phyloP scores from a whole-genome alignment of 2,113 vertebrate genomes.

The Cranoglanis bouderius region DNA sequence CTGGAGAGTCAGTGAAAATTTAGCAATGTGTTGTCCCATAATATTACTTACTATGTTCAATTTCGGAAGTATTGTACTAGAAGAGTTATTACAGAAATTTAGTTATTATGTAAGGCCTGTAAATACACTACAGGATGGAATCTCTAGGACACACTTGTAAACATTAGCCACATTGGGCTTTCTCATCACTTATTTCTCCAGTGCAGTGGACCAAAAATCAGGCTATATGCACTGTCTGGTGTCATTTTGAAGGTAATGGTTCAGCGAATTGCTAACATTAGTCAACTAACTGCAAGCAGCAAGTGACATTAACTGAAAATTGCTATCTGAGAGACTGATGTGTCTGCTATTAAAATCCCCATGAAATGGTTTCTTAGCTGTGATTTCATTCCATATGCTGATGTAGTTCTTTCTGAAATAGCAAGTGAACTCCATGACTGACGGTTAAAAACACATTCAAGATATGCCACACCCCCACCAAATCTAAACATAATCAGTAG shows the following conservation, averaged over 20 bases:
- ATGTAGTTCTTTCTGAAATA: background rate
- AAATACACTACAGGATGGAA: background rate
- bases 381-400: too few relatives aligned
- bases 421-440: background rate
- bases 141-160: background rate
- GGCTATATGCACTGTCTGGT: background rate
- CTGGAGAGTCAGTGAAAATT: background rate
- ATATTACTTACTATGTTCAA: background rate
- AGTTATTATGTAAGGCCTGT: background rate
- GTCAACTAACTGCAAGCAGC: background rate
- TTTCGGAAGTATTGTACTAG: background rate
- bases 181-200: background rate
- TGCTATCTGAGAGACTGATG: background rate
- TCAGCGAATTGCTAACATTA: background rate
- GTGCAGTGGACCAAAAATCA: background rate
- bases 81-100: background rate
- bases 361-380: background rate
- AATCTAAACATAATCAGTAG: background rate
- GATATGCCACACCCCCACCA: background rate
- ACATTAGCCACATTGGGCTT: background rate
- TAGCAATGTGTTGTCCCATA: background rate
- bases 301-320: background rate
- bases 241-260: background rate
- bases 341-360: too few relatives aligned
- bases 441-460: background rate